Evolutionary conservation across 2,888 invertebrate species (phyloP), one percentile per base, ranked within the genome.

Genomic region (Caenorhabditis angaria): DNA sequence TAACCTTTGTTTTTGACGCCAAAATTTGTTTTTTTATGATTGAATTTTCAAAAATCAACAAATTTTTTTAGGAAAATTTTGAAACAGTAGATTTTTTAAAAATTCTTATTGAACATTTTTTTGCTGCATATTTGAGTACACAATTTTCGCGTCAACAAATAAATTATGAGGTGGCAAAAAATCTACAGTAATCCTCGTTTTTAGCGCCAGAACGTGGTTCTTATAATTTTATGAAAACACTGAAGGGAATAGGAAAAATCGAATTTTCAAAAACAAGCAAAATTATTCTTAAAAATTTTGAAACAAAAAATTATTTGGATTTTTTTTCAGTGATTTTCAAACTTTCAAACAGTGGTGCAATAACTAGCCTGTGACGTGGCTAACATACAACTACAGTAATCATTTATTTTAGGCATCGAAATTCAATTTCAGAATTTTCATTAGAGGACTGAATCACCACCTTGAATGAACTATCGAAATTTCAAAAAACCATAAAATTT

Each of bases 21-120:
- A 10, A 35, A 35, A 10, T 14, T 35, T 35, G 35, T 35, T 35
- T 35, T 10, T 35, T 10, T 35, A 14, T 10, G 14, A 10, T 10
- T 35, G 14, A 10, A 14, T 35, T 10, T 35, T 10, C 14, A 35
- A 22, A 27, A 61, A 50, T 24, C 18, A 50, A 14, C 18, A n/a
- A 22, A 61, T 60, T 48, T 55, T 48, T 25, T 54, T 55, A 48
- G 70, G 51, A 20, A 27, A 32, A 1, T n/a, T 18, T 12, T 55
- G 59, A 5, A 55, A 63, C 2, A 70, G 62, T 56, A 80, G 77
- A 53, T 78, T 67, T 60, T 82, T 82, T 47, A 85, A 56, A 0
- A 76, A 69, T 65, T 84, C 82, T 35, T 51, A 50, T 28, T 70
- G 68, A 18, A 63, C 29, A 1, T 28, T 2, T 0, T 27, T 24